Conservation (phyloP, 2,113 vertebrate species). For the Ptilonorhynchus violaceus region DNA sequence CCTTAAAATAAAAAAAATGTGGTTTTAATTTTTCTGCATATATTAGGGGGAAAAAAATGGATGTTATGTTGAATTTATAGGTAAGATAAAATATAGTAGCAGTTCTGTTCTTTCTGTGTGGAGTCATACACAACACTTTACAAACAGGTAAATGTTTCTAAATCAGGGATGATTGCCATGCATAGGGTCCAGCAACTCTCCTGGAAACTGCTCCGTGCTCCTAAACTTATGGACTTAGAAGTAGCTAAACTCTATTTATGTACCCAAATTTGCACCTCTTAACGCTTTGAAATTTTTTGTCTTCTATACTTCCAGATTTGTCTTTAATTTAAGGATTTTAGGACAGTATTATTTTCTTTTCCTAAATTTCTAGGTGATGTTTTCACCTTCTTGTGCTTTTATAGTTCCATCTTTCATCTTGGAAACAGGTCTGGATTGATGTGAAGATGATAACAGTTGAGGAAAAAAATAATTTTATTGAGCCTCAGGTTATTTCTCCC, state of each 20-base stretch:
- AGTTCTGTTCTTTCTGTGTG: not conserved
- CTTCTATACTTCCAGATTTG: not conserved
- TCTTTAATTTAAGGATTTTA: constrained; percentile 12
- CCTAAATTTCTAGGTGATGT: not conserved
- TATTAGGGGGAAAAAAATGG: not conserved
- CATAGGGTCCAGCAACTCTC: not conserved
- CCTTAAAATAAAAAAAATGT: not conserved
- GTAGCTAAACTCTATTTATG: not conserved
- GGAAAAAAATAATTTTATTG: not conserved
- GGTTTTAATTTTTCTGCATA: not conserved
- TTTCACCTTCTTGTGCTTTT: not conserved
- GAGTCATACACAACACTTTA: not conserved
- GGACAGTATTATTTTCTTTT: not conserved
- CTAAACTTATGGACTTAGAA: not conserved
- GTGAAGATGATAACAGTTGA: not conserved
- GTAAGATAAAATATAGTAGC: not conserved
- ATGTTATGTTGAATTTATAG: not conserved
- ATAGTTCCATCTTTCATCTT: not conserved
- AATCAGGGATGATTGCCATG: not conserved
- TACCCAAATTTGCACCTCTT: not conserved
- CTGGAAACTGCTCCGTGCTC: not conserved
- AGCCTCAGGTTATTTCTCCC: not conserved
- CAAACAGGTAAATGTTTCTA: not conserved
- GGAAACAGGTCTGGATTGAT: not conserved
- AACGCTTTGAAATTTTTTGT: not conserved